These are phyloP conservation scores for Carettochelys insculpta DNA, from an alignment of 2,113 vertebrate genomes.

Conservation along the genomic window DNA sequence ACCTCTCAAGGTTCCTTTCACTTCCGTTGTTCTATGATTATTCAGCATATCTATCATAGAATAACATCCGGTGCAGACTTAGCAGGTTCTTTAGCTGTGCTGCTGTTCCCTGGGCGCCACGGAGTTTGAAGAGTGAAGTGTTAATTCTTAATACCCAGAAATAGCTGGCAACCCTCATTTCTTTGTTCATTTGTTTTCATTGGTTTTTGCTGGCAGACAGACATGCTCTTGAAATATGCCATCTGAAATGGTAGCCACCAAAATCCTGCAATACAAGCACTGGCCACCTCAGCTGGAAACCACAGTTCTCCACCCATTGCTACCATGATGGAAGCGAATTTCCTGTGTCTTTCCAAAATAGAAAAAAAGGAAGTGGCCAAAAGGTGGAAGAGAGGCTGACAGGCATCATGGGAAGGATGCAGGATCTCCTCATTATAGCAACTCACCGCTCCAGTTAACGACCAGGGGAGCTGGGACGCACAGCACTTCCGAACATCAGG, in stretches of 20 bases:
- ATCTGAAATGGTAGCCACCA: not conserved
- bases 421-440: not conserved
- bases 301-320: not conserved
- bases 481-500: not conserved
- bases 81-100: not conserved
- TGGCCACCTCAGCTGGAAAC: not conserved
- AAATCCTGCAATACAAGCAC: not conserved
- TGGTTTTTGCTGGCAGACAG: not conserved
- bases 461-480: not conserved
- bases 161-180: not conserved
- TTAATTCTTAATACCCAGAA: not conserved
- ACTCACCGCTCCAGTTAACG: not conserved
- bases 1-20: too few species aligned
- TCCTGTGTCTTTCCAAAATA: not conserved
- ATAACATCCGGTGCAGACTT: not conserved
- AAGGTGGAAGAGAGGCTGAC: not conserved
- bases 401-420: not conserved
- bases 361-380: not conserved
- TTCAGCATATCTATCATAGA: too few species aligned
- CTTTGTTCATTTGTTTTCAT: not conserved
- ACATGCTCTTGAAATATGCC: fast-evolving
- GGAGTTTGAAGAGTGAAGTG: not conserved
- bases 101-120: not conserved
- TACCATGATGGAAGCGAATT: not conserved
- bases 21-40: not conserved